Evolutionary conservation across 2,888 invertebrate genomes (phyloP).

Genomic region (Timandra comae): DNA sequence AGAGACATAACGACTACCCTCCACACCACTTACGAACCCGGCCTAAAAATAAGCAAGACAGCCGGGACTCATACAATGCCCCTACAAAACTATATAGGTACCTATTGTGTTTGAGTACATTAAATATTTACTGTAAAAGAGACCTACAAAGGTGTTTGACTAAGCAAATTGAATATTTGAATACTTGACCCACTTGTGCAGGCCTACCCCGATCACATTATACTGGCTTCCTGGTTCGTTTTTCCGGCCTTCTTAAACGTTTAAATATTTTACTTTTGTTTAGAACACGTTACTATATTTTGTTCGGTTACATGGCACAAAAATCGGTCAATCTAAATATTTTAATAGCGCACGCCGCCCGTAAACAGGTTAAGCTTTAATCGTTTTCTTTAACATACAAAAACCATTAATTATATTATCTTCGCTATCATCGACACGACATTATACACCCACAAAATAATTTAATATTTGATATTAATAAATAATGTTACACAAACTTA

Average conservation of each 20-base stretch:
- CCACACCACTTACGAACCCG: slow-evolving; percentile 36
- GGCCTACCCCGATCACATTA: no score
- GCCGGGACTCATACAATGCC: slow-evolving; percentile 18
- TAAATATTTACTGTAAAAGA: slow-evolving; percentile 24
- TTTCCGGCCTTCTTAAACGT: no score
- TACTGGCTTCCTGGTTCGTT: no score
- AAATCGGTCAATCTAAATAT: no score
- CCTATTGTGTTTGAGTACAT: slow-evolving; percentile 24
- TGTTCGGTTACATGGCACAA: no score
- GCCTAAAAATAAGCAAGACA: slow-evolving; percentile 53
- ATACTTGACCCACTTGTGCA: slow-evolving; percentile 8
- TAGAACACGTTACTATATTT: no score
- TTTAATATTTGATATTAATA: slow-evolving; percentile 24
- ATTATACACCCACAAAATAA: slow-evolving; percentile 17
- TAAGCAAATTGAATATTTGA: slow-evolving; percentile 22
- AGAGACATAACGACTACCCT: slow-evolving; percentile 36
- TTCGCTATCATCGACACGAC: slow-evolving; percentile 21
- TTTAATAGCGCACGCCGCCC: no score
- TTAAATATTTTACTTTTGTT: no score
- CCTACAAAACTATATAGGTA: slow-evolving; percentile 25
- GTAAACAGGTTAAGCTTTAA: no score
- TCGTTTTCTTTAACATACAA: no score
- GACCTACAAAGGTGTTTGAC: slow-evolving; percentile 14
- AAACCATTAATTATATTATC: slow-evolving; percentile 22
- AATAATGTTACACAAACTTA: slow-evolving; percentile 34